Percentiles rank a stretch among this genome's conserved stretches.
Evolutionary conservation across 2,888 invertebrate genomes (phyloP).

Genomic region (Drosophila yooni): DNA sequence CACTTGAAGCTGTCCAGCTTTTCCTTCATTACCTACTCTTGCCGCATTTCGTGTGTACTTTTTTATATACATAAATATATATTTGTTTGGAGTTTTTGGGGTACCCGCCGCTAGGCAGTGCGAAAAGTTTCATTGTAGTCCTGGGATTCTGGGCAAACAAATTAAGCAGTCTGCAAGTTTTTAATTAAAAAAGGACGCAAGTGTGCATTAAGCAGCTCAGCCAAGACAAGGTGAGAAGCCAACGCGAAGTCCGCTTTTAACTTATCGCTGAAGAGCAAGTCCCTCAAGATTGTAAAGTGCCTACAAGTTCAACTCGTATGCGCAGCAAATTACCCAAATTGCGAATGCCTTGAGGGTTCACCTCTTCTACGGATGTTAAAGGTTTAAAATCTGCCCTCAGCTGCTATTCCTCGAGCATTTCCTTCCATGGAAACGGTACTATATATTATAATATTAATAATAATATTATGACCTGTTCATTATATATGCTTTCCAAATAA

Average conservation of each 20-base stretch:
- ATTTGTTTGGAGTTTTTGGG: slow-evolving; percentile 23
- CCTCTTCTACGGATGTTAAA: not conserved
- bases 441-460: not conserved
- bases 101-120: slow-evolving; percentile 55
- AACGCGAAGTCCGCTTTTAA: slow-evolving; percentile 26
- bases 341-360: not conserved
- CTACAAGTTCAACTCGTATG: not conserved
- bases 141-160: slow-evolving; percentile 79
- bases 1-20: slow-evolving; percentile 72
- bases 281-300: slow-evolving; percentile 12
- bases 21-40: slow-evolving; percentile 13
- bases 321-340: not conserved
- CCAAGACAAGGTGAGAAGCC: slow-evolving; percentile 40
- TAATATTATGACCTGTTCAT: not conserved
- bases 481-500: not conserved
- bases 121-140: slow-evolving; percentile 78
- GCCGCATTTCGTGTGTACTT: slow-evolving; percentile 1
- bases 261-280: slow-evolving; percentile 2
- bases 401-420: not conserved
- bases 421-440: not conserved
- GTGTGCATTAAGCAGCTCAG: slow-evolving; percentile 66
- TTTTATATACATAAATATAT: slow-evolving; percentile 1
- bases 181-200: slow-evolving; percentile 79
- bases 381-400: not conserved
- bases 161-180: slow-evolving; percentile 81